Evolutionary conservation across 2,888 invertebrate genomes (phyloP).

Genomic region (Chirona hameri): DNA sequence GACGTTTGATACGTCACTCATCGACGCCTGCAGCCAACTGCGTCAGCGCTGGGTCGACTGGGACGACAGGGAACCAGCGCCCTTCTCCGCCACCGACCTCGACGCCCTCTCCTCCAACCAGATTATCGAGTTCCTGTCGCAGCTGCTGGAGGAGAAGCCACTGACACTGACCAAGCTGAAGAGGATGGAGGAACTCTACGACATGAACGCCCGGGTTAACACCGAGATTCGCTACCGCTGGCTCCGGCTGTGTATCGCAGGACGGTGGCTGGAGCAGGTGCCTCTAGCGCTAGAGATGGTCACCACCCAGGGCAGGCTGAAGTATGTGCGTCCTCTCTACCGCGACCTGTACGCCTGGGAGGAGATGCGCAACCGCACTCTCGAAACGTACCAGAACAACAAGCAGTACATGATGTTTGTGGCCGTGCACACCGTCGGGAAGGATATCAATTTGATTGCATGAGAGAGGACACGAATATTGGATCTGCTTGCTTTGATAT

Average conservation of each 20-base stretch:
- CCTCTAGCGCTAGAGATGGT: too few species aligned
- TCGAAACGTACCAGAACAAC: conserved; percentile 67
- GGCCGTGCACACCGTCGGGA: conserved; percentile 67
- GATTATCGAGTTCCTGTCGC: conserved; percentile 63
- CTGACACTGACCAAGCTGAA: conserved; percentile 57
- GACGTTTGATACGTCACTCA: conserved; percentile 66
- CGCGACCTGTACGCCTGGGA: conserved; percentile 78
- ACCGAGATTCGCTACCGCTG: conserved; percentile 63
- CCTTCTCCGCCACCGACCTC: conserved; percentile 33
- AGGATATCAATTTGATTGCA: conserved; percentile 62
- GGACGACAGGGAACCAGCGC: conserved; percentile 39
- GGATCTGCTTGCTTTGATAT: too few species aligned
- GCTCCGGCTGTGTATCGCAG: conserved; percentile 39
- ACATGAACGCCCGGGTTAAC: conserved; percentile 63
- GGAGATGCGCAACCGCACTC: conserved; percentile 60
- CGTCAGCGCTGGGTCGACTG: conserved; percentile 57
- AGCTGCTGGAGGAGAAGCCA: conserved; percentile 55
- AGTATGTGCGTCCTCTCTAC: conserved; percentile 82
- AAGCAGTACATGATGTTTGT: conserved; percentile 79
- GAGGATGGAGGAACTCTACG: conserved; percentile 61
- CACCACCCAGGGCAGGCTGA: conserved; percentile 83
- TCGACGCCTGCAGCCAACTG: conserved; percentile 58
- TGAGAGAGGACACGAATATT: too few species aligned
- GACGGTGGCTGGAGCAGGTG: too few species aligned
- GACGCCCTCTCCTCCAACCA: conserved; percentile 33